A percentile compares a stretch with the other conserved stretches of the same genome.
phyloP scores from a whole-genome alignment of 2,797 vertebrate genomes.

The Malurus splendens region DNA sequence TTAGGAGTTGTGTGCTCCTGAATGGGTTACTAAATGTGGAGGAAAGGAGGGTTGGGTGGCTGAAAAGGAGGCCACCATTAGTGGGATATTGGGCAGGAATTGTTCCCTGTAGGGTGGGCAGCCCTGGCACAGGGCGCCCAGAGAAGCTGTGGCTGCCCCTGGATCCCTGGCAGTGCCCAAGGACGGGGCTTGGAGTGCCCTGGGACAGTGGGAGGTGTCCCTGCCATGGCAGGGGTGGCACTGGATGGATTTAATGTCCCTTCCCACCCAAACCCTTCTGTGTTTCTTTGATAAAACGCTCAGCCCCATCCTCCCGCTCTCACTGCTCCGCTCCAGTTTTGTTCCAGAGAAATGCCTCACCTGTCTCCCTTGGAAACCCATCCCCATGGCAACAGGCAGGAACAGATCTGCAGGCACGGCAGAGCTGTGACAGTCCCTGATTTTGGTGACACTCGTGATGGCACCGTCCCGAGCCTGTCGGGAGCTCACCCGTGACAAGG shows the following conservation, averaged over 20 bases:
- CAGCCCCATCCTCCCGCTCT: background rate
- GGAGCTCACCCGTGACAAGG: background rate
- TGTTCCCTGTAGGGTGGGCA: accelerated
- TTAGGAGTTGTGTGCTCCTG: background rate
- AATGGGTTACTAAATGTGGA: accelerated
- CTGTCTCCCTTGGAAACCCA: background rate
- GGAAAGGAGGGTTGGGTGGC: background rate
- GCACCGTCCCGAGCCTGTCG: background rate
- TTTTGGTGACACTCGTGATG: background rate
- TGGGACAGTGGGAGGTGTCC: background rate
- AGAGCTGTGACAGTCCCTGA: background rate
- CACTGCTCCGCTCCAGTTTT: background rate
- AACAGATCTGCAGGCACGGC: background rate
- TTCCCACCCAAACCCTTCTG: background rate
- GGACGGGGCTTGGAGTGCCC: accelerated
- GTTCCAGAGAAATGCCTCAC: background rate
- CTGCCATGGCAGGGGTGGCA: background rate
- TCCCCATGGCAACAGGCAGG: background rate
- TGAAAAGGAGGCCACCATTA: background rate
- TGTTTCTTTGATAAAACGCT: accelerated
- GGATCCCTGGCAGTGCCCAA: background rate
- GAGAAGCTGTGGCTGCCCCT: background rate
- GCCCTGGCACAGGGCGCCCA: background rate
- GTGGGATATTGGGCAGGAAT: background rate
- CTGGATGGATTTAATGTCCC: background rate